Conservation (phyloP, 2,888 invertebrate genomes). For the Petrolisthes cinctipes region DNA sequence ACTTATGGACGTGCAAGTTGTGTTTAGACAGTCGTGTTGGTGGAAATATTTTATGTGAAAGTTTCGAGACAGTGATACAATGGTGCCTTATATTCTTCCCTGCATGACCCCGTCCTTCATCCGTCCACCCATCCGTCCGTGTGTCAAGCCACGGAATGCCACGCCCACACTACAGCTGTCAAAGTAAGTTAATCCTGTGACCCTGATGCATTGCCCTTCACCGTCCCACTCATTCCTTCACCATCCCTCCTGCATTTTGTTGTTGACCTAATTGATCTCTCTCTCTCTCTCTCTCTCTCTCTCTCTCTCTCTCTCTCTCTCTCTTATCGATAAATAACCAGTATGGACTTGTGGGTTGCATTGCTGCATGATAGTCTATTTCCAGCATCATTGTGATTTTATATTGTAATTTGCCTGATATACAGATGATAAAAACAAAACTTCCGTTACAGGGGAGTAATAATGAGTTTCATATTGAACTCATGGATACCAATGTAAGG, state of each 20-base stretch:
- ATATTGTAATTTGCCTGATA: too few species aligned
- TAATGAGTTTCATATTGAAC: too few species aligned
- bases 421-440: too few species aligned
- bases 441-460: too few species aligned
- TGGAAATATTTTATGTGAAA: neutral
- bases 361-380: too few species aligned
- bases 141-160: slow-evolving; percentile 6
- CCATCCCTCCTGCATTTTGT: neutral
- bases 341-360: too few species aligned
- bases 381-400: too few species aligned
- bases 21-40: neutral
- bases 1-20: slow-evolving; percentile 26
- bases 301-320: too few species aligned
- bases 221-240: neutral
- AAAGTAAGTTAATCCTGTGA: neutral
- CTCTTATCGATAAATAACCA: too few species aligned
- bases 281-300: neutral
- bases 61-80: neutral
- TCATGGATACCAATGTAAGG: too few species aligned
- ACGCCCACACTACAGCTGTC: neutral
- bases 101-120: slow-evolving; percentile 21
- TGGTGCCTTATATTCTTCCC: slow-evolving; percentile 31
- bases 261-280: neutral
- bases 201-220: neutral
- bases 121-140: slow-evolving; percentile 5